A percentile compares a stretch with the other conserved stretches of the same genome.
These are phyloP conservation scores for Gambusia holbrooki DNA, from an alignment of 2,113 vertebrate genomes.

Conservation along the genomic window DNA sequence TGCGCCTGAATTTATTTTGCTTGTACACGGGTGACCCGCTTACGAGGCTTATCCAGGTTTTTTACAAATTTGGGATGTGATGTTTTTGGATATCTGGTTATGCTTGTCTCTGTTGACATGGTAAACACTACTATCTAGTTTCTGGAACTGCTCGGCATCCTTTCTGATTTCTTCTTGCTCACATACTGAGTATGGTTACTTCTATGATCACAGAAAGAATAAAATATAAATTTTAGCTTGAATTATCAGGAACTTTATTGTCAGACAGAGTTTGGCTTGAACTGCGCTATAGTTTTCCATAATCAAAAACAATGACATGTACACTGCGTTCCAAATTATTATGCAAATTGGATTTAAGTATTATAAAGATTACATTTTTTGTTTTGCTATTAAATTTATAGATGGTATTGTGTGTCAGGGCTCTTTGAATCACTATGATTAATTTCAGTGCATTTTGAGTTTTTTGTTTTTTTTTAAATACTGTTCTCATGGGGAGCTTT, in stretches of 20 bases:
- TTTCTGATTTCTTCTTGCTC: neutral
- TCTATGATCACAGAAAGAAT: neutral
- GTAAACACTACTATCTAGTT: neutral
- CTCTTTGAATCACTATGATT: too few species aligned
- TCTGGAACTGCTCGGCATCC: neutral
- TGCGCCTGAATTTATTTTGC: slow-evolving; percentile 7
- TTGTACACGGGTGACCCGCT: slow-evolving; percentile 1
- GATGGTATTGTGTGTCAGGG: too few species aligned
- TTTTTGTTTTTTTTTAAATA: too few species aligned
- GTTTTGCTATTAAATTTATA: too few species aligned
- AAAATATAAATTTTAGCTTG: neutral
- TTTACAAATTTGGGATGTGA: slow-evolving; percentile 1
- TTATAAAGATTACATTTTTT: too few species aligned
- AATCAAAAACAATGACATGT: neutral
- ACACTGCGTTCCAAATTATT: too few species aligned
- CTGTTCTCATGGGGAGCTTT: too few species aligned
- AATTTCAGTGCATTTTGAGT: too few species aligned
- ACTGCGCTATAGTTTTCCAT: neutral
- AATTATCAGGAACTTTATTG: neutral
- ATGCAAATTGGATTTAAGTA: too few species aligned
- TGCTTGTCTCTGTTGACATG: neutral
- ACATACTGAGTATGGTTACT: neutral
- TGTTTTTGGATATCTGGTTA: slow-evolving; percentile 7
- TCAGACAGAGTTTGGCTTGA: neutral
- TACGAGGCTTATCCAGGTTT: slow-evolving; percentile 2